Base-by-base conservation (phyloP, 1,140 invertebrate species). In the Drepana arcuata region DNA sequence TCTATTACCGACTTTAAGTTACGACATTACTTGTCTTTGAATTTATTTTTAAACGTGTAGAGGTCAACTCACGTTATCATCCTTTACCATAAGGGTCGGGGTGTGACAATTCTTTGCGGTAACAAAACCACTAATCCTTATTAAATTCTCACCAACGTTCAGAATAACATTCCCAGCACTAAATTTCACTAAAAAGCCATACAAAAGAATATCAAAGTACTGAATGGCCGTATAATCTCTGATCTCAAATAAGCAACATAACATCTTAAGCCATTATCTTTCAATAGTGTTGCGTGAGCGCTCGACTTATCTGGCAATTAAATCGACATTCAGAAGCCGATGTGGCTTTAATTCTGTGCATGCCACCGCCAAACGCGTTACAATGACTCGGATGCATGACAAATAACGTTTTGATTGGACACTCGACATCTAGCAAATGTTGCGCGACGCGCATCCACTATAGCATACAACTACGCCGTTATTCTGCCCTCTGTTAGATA, bases 301-400 rank as follows among this genome's bases (percentile, higher is more conserved):
- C 34, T 31, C 51, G 65, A 66, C 61, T 79, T 81, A 81, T 81
- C 77, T 62, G 54, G 66, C 74, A 79, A 81, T 81, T 79, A 81
- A 81, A 81, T 79, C 77, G 65, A 77, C 77, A 79, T 81, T 79
- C 77, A 75, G 77, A 77, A 77, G 74, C 68, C 66, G 54, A 67
- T 66, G 59, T 57, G 66, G 59, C 56, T 74, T 78, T 71, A 67
- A 74, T 72, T 68, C 60, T 54, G 66, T 57, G 59, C 63, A 54
- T 53, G 56, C 67, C 63, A 65, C 46, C 57, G 57, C 60, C 61
- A 72, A 70, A 69, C 68, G 61, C 54, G 63, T 63, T 60, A 80
- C 75, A 77, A 78, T 78, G 71, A 70, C 61, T 71, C 59, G 64
- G 63, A 69, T 77, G 59, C 54, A 77, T 79, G 74, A 79, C 74